Percentiles rank a stretch among this genome's conserved stretches.
Evolutionary conservation across 2,797 vertebrate species (phyloP).

Genomic region (Knipowitschia caucasica): DNA sequence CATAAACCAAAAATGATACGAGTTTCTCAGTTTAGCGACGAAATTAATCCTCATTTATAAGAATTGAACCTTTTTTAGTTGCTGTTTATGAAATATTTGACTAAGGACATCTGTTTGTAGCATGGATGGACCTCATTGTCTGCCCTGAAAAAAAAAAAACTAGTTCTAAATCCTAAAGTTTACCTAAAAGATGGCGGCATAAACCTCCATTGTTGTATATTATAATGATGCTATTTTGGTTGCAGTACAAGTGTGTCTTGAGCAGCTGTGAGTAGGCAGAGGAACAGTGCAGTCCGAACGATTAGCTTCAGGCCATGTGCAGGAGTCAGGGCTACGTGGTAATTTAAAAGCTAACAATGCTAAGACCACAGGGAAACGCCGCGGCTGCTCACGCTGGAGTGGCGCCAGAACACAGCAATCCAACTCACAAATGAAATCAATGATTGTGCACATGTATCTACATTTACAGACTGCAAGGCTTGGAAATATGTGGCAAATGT

Average conservation of each 20-base stretch:
- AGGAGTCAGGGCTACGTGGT: constrained; percentile 31
- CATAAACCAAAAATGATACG: no score
- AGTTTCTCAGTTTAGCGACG: no score
- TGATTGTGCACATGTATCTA: no score
- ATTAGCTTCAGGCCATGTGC: constrained; percentile 25
- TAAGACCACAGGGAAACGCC: constrained; percentile 24
- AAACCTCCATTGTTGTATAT: not conserved
- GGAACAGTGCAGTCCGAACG: constrained; percentile 12
- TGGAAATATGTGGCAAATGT: no score
- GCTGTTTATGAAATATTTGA: no score
- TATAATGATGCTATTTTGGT: constrained; percentile 5
- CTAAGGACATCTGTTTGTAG: not conserved
- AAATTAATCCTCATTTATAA: no score
- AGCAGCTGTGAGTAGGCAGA: not conserved
- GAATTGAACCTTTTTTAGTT: no score
- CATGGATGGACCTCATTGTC: no score
- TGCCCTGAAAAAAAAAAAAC: not conserved
- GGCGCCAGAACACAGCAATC: constrained; percentile 19
- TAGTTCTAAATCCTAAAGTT: not conserved
- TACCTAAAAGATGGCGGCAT: not conserved
- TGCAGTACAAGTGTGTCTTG: not conserved
- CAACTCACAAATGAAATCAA: not conserved
- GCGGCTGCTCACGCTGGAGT: constrained; percentile 27
- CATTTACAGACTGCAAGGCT: no score
- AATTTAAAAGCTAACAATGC: constrained; percentile 42